Evolutionary conservation across 2,888 invertebrate species (phyloP).

Genomic region (Melieria picta): DNA sequence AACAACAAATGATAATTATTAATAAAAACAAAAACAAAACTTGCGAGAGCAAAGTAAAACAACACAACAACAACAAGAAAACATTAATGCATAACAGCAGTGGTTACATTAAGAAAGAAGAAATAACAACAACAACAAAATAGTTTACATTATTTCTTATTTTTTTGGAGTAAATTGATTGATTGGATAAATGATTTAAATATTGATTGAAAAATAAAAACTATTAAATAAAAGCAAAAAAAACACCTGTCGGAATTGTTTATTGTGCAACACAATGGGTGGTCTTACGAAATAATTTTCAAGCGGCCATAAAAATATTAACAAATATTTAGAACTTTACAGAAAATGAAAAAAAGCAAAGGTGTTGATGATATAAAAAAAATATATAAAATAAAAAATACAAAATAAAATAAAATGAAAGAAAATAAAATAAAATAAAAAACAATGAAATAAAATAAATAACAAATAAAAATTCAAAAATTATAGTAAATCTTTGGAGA

Average conservation of each 20-base stretch:
- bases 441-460: no score
- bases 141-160: conserved; percentile 40
- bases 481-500: no score
- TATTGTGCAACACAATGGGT: no score
- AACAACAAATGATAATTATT: conserved; percentile 49
- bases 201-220: conserved; percentile 60
- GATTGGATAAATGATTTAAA: conserved; percentile 53
- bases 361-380: background rate
- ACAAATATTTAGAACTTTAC: background rate
- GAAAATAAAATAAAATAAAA: no score
- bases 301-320: background rate
- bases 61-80: conserved; percentile 26
- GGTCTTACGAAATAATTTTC: no score
- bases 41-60: conserved; percentile 34
- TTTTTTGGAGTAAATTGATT: conserved; percentile 34
- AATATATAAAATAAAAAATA: no score
- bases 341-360: background rate
- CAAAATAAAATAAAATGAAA: no score
- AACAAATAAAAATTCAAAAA: no score
- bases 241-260: background rate
- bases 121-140: conserved; percentile 20
- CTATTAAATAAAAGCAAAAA: conserved; percentile 45
- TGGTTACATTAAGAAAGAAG: conserved; percentile 37
- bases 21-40: conserved; percentile 43
- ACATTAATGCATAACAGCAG: conserved; percentile 34